Percentiles rank a stretch among this genome's conserved stretches.
These are phyloP conservation scores for Typhlichthys subterraneus DNA, from an alignment of 2,797 vertebrate species.

Conservation along the genomic window DNA sequence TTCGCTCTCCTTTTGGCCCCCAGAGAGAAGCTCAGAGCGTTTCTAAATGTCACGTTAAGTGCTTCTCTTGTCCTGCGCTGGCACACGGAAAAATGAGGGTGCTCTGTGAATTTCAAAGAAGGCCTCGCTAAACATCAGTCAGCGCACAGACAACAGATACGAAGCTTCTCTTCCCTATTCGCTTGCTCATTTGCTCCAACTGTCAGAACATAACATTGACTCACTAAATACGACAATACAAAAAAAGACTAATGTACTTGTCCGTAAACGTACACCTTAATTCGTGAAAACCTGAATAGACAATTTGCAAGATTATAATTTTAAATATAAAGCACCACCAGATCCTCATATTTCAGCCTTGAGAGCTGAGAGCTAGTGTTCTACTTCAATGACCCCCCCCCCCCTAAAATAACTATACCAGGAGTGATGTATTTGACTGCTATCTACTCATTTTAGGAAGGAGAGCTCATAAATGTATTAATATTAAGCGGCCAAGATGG, in stretches of 20 bases:
- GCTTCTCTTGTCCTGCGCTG: constrained; percentile 70
- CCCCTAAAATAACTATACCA: too few species aligned
- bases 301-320: too few species aligned
- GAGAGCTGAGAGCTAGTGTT: too few species aligned
- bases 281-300: too few species aligned
- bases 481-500: too few species aligned
- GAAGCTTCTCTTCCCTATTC: constrained; percentile 33
- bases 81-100: constrained; percentile 50
- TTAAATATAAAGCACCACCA: too few species aligned
- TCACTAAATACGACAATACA: constrained; percentile 31
- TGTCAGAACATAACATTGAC: constrained; percentile 56
- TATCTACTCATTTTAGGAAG: too few species aligned
- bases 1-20: constrained; percentile 51
- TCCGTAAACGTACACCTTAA: too few species aligned
- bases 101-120: constrained; percentile 61
- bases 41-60: constrained; percentile 78
- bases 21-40: constrained; percentile 63
- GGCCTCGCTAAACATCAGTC: constrained; percentile 51
- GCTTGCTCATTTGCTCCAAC: constrained; percentile 51
- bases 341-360: too few species aligned
- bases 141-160: constrained; percentile 42
- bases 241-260: background rate
- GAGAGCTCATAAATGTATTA: too few species aligned
- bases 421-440: too few species aligned
- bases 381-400: too few species aligned